These are phyloP conservation scores for Euphydryas editha DNA, from an alignment of 2,888 invertebrate species.

Conservation along the genomic window DNA sequence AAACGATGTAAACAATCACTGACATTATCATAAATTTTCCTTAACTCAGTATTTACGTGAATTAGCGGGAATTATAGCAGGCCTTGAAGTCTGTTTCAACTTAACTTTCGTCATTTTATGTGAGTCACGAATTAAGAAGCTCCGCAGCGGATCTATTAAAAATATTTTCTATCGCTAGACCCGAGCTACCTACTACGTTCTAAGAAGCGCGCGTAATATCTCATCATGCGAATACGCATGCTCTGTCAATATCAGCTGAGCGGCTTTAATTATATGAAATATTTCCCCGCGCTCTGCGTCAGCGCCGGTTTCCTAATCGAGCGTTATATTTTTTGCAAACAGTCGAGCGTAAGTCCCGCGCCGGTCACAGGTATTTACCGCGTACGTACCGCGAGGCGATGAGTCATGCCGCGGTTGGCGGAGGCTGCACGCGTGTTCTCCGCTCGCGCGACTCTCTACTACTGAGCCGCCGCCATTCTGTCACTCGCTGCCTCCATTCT, in stretches of 20 bases:
- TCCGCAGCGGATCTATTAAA: constrained; percentile 55
- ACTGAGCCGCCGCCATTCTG: constrained; percentile 82
- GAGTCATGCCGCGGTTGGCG: constrained; percentile 46
- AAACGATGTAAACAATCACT: constrained; percentile 44
- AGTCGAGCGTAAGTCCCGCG: constrained; percentile 52
- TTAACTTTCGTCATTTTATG: constrained; percentile 82
- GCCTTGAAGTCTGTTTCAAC: constrained; percentile 70
- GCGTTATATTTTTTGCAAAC: constrained; percentile 46
- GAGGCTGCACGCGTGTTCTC: constrained; percentile 67
- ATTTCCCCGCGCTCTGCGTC: constrained; percentile 63
- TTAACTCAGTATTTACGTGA: constrained; percentile 50
- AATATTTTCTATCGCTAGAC: constrained; percentile 58
- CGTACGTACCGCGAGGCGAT: constrained; percentile 43
- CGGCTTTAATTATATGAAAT: constrained; percentile 54
- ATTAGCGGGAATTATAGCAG: constrained; percentile 54
- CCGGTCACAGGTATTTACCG: constrained; percentile 59
- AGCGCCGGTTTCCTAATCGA: constrained; percentile 49
- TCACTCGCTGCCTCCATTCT: constrained; percentile 83
- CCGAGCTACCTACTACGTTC: constrained; percentile 44
- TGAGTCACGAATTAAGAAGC: constrained; percentile 66
- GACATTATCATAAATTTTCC: constrained; percentile 64
- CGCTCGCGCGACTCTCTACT: constrained; percentile 73
- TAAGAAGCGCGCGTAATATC: constrained; percentile 44
- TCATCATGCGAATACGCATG: constrained; percentile 46
- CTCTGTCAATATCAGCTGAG: constrained; percentile 74